Evolutionary conservation across 2,888 invertebrate species (phyloP), one percentile per base, ranked within the genome.

Genomic region (Parnassius glacialis): DNA sequence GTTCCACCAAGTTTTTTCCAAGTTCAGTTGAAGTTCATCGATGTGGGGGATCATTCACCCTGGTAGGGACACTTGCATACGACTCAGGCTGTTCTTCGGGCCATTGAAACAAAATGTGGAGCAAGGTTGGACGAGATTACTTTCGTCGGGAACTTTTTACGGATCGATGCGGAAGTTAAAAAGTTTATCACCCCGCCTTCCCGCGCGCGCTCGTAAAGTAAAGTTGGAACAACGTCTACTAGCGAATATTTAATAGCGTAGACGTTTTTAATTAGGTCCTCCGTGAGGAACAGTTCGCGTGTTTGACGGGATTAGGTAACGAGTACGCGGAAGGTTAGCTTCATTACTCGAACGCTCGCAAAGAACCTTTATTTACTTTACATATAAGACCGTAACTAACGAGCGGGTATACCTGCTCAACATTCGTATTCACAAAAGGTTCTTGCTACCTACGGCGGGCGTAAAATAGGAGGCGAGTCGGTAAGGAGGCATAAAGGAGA

Each of bases 391-490:
- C 81, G 84, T 84, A 85, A 81, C 88, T 91, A 90, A 90, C 89
- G 89, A 90, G 87, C 84, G 80, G 79, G 81, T 86, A 75, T 90
- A 89, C 89, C 88, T 89, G 88, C 83, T 85, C 87, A 80, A 87
- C 85, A 90, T 91, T 90, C 85, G 89, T 88, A 90, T 90, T 90
- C 90, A 89, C 85, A 88, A 90, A 86, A 88, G 90, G 88, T 89
- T 87, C 85, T 85, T 68, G 85, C 85, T 89, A 89, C 90, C 90
- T 89, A 87, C 86, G 79, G 78, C 89, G 88, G 90, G 90, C 88
- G 89, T 87, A 76, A 88, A 90, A 87, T 86, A 90, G 90, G 89
- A 89, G 89, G 87, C 82, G 85, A 88, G 78, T 65, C 81, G 79
- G 84, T 85, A 90, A 89, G 90, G 90, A 90, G 90, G 90, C 83